Conservation (phyloP, 2,113 vertebrate species). For the Chaetorhynchus papuensis region DNA sequence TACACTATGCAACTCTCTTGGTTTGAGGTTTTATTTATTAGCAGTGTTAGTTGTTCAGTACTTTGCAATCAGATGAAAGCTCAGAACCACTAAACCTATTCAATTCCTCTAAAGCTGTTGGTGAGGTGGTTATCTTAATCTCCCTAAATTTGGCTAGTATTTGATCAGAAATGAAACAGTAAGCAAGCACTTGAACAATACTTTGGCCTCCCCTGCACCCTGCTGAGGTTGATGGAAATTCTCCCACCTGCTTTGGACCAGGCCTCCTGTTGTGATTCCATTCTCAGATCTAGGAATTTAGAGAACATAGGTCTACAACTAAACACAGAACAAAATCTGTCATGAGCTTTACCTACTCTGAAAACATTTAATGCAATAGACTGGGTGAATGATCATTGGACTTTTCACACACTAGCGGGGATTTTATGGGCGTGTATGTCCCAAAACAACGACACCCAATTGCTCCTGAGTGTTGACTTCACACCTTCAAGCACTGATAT, state of each 20-base stretch:
- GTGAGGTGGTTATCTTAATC: background rate
- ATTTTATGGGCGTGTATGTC: background rate
- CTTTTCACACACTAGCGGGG: background rate
- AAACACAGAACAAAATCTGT: background rate
- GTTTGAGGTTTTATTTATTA: background rate
- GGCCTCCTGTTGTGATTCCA: background rate
- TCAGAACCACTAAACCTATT: background rate
- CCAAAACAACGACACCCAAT: background rate
- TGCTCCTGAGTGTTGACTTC: background rate
- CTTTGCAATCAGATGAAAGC: background rate
- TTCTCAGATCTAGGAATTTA: background rate
- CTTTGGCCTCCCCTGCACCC: background rate
- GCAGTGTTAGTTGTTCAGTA: background rate
- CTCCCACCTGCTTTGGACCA: background rate
- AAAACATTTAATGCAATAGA: background rate
- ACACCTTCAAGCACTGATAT: background rate
- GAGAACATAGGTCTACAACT: background rate
- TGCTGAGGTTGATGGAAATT: background rate
- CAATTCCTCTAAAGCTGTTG: background rate
- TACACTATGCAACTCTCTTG: background rate
- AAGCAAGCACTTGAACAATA: background rate
- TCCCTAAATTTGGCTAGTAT: background rate
- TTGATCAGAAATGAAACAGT: background rate
- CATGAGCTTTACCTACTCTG: background rate
- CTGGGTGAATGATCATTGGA: background rate